Percentiles rank a stretch among this genome's conserved stretches.
Evolutionary conservation across 2,797 vertebrate genomes (phyloP).

Genomic region (Coregonus sp.): DNA sequence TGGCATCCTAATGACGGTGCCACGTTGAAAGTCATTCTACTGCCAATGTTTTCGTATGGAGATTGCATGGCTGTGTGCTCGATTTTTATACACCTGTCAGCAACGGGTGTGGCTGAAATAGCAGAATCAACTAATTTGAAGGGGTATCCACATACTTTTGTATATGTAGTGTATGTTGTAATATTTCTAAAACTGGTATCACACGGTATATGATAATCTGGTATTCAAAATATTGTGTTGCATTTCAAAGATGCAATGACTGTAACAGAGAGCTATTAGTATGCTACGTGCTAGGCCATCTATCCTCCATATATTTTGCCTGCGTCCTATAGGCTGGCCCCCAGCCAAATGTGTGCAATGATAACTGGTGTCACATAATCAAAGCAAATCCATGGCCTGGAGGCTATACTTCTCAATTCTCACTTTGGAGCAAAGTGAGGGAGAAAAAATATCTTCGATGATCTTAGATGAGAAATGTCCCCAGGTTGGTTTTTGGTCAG

Average conservation of each 20-base stretch:
- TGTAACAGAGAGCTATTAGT: constrained; percentile 28
- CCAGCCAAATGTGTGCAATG: constrained; percentile 44
- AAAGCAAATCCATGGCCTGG: constrained; percentile 66
- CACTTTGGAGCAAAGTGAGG: constrained; percentile 56
- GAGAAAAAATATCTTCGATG: constrained; percentile 43
- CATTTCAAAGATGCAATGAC: neutral
- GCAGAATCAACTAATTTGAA: no score
- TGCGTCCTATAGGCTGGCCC: constrained; percentile 31
- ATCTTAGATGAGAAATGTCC: constrained; percentile 53
- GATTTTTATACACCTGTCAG: no score
- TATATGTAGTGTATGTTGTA: neutral
- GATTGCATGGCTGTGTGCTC: no score
- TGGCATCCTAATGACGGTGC: no score
- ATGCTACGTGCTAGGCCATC: constrained; percentile 25
- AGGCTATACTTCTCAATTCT: constrained; percentile 61
- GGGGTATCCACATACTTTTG: no score
- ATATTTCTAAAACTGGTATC: neutral
- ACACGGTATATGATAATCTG: neutral
- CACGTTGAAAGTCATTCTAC: no score
- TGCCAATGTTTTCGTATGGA: no score
- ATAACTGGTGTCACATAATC: constrained; percentile 66
- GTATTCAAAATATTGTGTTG: neutral
- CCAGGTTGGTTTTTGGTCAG: constrained; percentile 62
- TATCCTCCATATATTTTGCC: constrained; percentile 3
- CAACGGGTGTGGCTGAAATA: no score